Evolutionary conservation across 92 coral and sea anemone genomes (phyloP), one percentile per base, ranked within the genome.

Genomic region (Ricordea florida): DNA sequence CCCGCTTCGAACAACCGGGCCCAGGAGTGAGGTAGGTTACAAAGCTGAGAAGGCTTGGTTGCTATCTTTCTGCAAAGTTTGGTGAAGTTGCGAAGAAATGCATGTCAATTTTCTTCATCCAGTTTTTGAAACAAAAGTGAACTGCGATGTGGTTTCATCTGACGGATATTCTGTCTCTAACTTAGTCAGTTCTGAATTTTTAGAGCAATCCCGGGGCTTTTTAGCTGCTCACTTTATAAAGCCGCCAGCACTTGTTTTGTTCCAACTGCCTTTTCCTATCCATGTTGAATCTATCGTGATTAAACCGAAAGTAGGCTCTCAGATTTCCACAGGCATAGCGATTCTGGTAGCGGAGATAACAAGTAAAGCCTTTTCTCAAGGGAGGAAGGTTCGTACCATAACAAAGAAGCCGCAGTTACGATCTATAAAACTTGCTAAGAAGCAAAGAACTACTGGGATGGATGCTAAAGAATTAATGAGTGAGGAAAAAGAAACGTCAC

Each of bases 271-370:
- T 1, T 92, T 91, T 55, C 91, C 98, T 2, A 57, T 89, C 48
- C 87, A 89, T 46, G 64, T 94, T 21, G 85, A 86, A 25, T 90
- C 97, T 14, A 47, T 94, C 37, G 51, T 85, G 25, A 58, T 94
- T 28, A 94, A 88, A 51, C 98, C 98, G 25, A 90, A 74, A 62
- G 97, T 91, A 33, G 97, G 98, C 18, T 89, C 89, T 26, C 98
- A 94, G 74, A 73, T 91, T 45, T 85, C 97, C 10, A 68, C 88
- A 51, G 98, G 98, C 24, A 78, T 94, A 35, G 97, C 93, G 62
- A 48, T 94, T 38, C 47, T 83, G 57, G 94, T 85, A 34, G 98
- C 98, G 28, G 93, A 91, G 36, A 46, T 82, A 45, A 66, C 52
- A 34, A 51, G 46, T n/a, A 72, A 55, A 10, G 31, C 26, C 23